Conservation (phyloP, 2,113 vertebrate species). For the Siniperca chuatsi region DNA sequence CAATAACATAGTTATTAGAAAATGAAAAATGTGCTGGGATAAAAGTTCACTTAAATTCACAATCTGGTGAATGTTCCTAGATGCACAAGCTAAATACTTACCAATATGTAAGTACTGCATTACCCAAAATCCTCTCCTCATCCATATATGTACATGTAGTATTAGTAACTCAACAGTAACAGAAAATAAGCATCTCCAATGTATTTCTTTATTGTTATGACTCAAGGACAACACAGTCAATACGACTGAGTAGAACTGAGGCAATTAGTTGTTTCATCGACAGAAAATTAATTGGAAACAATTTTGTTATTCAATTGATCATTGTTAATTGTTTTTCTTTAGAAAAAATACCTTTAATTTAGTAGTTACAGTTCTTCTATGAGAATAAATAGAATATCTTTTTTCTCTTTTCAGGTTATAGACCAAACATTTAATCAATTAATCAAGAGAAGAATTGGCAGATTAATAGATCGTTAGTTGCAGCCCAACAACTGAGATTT, state of each 20-base stretch:
- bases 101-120: not conserved
- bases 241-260: not conserved
- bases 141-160: not conserved
- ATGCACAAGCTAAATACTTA: not conserved
- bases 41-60: conserved; percentile 11
- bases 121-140: not conserved
- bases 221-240: not conserved
- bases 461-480: not conserved
- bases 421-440: not conserved
- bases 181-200: not conserved
- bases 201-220: not conserved
- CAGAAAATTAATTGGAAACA: not conserved
- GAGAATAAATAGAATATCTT: not conserved
- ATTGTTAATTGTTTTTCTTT: too few relatives aligned
- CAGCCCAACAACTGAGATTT: not conserved
- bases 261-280: not conserved
- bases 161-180: not conserved
- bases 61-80: conserved; percentile 3
- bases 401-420: not conserved
- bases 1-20: conserved; percentile 31
- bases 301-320: too few relatives aligned
- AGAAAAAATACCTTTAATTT: too few relatives aligned
- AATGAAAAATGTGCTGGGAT: conserved; percentile 32
- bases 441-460: not conserved
- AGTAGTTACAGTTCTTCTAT: not conserved